phyloP scores from a whole-genome alignment of 2,113 vertebrate genomes.

The Prinia subflava region DNA sequence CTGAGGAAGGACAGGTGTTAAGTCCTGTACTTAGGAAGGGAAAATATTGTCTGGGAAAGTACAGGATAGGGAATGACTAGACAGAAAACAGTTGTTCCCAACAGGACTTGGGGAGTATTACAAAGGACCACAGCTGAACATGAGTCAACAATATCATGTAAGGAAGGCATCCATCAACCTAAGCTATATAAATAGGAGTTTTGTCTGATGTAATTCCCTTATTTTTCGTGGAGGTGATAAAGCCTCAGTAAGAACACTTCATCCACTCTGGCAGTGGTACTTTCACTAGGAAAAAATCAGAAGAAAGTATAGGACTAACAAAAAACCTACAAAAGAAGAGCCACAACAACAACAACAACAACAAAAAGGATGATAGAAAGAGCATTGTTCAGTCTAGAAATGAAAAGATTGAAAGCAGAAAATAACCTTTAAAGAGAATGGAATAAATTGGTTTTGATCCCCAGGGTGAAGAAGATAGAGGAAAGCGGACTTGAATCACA shows the following conservation, averaged over 20 bases:
- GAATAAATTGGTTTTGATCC: neutral
- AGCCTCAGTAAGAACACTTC: neutral
- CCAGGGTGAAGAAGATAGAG: neutral
- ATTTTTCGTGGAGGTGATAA: neutral
- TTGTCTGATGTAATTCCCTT: neutral
- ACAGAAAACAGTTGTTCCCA: neutral
- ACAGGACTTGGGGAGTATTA: neutral
- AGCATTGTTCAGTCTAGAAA: neutral
- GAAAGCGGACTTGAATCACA: neutral
- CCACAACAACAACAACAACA: neutral
- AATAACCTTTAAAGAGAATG: neutral
- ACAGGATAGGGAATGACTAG: neutral
- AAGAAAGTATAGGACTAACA: neutral
- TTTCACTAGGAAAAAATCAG: neutral
- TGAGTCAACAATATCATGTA: neutral
- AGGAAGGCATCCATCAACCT: neutral
- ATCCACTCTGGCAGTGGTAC: neutral
- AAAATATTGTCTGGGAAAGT: neutral
- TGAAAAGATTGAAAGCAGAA: neutral
- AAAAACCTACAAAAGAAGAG: neutral
- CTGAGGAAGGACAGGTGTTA: neutral
- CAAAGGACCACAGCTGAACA: conserved; percentile 17
- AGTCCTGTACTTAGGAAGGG: neutral
- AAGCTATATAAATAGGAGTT: neutral
- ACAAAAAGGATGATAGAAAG: neutral